Conservation (phyloP, 2,797 vertebrate species). For the Sitta carolinensis region DNA sequence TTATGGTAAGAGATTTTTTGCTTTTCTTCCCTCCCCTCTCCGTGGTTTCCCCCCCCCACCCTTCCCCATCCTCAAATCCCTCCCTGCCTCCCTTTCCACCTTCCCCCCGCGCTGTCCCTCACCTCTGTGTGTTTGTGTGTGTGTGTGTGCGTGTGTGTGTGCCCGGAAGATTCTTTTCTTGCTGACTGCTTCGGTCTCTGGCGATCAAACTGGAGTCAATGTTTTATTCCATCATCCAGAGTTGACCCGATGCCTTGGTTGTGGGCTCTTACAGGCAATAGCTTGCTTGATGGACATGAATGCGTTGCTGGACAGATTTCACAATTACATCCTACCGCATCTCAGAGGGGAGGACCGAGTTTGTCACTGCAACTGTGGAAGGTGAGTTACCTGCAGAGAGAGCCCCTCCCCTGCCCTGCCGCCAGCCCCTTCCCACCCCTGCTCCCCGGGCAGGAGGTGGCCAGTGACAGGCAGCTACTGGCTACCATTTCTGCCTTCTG, state of each 20-base stretch:
- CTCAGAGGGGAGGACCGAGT: slow-evolving; percentile 98
- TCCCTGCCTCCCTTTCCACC: neutral
- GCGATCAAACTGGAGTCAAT: slow-evolving; percentile 65
- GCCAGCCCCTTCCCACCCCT: neutral
- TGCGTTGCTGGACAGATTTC: slow-evolving; percentile 99
- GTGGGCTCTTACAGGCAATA: slow-evolving; percentile 95
- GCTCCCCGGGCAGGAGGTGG: neutral
- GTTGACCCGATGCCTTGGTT: slow-evolving; percentile 74
- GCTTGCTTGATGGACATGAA: slow-evolving; percentile 99
- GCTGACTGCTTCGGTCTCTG: slow-evolving; percentile 40
- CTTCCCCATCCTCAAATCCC: too few species aligned
- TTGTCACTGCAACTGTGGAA: slow-evolving; percentile 99
- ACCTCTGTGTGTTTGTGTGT: neutral
- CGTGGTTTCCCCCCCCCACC: neutral
- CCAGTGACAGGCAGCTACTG: neutral
- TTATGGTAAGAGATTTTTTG: slow-evolving; percentile 89
- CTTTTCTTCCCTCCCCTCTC: neutral
- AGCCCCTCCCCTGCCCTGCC: neutral
- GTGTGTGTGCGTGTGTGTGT: neutral
- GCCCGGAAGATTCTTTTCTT: neutral
- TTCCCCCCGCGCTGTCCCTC: neutral
- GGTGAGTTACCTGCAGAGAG: slow-evolving; percentile 80
- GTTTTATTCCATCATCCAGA: slow-evolving; percentile 70
- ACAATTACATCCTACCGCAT: slow-evolving; percentile 99
- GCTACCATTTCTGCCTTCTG: neutral